phyloP scores from a whole-genome alignment of 2,888 invertebrate genomes.

The Drosophila gaucha region DNA sequence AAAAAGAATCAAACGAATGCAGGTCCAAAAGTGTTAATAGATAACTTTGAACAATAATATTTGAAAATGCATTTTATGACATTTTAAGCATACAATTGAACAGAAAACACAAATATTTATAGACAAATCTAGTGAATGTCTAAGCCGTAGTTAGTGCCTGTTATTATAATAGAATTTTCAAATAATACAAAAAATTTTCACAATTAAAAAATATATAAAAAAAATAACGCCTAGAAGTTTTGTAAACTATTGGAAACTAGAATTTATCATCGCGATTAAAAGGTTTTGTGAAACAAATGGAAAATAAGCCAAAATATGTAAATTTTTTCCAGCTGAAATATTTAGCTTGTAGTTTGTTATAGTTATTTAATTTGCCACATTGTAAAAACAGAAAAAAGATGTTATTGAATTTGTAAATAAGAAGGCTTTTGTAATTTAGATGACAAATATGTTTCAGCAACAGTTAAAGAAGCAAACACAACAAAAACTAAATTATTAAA shows the following conservation, averaged over 20 bases:
- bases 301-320: conserved; percentile 22
- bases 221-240: conserved; percentile 52
- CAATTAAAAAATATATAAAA: conserved; percentile 34
- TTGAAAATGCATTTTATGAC: conserved; percentile 74
- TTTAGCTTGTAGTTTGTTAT: conserved; percentile 60
- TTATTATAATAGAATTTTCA: conserved; percentile 41
- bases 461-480: conserved; percentile 59
- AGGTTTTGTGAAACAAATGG: conserved; percentile 2
- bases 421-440: conserved; percentile 71
- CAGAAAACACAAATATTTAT: conserved; percentile 41
- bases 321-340: conserved; percentile 44
- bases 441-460: conserved; percentile 64
- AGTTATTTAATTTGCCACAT: conserved; percentile 63
- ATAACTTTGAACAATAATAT: conserved; percentile 78
- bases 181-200: conserved; percentile 19
- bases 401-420: conserved; percentile 47
- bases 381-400: conserved; percentile 27
- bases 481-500: conserved; percentile 21
- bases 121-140: conserved; percentile 39
- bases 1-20: conserved; percentile 52
- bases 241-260: conserved; percentile 37
- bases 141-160: conserved; percentile 61
- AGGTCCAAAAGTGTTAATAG: conserved; percentile 77
- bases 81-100: conserved; percentile 46
- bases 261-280: conserved; percentile 11